Percentiles rank a stretch among this genome's conserved stretches.
These are phyloP conservation scores for Adelges cooleyi DNA, from an alignment of 1,140 invertebrate genomes.

Conservation along the genomic window DNA sequence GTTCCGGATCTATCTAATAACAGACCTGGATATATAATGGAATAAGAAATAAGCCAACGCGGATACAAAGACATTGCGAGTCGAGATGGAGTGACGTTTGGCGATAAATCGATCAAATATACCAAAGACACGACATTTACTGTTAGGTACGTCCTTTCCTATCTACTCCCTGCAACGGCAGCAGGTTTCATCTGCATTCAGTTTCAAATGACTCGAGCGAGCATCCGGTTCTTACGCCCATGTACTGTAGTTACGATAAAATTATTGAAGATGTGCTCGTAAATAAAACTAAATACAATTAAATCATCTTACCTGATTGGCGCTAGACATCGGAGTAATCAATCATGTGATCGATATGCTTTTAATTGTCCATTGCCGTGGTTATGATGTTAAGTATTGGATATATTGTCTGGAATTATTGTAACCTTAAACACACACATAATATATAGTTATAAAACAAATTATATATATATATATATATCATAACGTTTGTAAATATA, in stretches of 20 bases:
- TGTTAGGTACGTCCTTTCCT: too few species aligned
- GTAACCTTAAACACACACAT: not conserved
- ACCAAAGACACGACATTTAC: constrained; percentile 23
- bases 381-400: too few species aligned
- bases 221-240: constrained; percentile 26
- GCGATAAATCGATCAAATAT: constrained; percentile 25
- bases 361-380: constrained; percentile 1
- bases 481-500: too few species aligned
- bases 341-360: not conserved
- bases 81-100: constrained; percentile 19
- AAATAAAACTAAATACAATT: constrained; percentile 8
- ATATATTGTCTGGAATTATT: constrained; percentile 9
- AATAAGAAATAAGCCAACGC: constrained; percentile 19
- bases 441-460: too few species aligned
- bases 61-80: constrained; percentile 20
- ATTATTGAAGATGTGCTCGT: constrained; percentile 18
- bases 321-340: constrained; percentile 19
- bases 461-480: too few species aligned
- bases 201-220: not conserved
- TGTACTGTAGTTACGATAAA: constrained; percentile 5
- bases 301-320: constrained; percentile 15
- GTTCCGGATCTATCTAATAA: constrained; percentile 13
- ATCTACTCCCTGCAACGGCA: not conserved
- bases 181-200: constrained; percentile 11
- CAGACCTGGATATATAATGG: constrained; percentile 18